Base-by-base conservation (phyloP, 2,888 invertebrate genomes). In the Diploptera punctata region DNA sequence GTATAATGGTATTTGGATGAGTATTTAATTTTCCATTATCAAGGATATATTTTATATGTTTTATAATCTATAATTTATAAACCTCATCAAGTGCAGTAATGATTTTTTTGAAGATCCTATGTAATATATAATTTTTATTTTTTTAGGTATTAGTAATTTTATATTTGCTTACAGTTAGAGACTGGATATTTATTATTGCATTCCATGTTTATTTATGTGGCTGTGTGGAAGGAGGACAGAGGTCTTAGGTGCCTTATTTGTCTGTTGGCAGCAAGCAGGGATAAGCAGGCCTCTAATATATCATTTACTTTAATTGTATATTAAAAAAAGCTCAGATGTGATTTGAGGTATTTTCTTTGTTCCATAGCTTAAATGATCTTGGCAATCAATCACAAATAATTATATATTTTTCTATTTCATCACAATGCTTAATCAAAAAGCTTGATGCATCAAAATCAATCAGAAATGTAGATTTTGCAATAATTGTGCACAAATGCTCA, bases 131-230 rank as follows among this genome's bases (percentile, higher is more conserved):
- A 38, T 38, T 38, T 9, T 52, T 29, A 24, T 26, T 60, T 54
- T 24, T 47, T 33, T 70, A 62, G 62, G 54, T 72, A 68, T 61
- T 72, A 67, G 57, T 68, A 61, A 67, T 72, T 72, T 72, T 72
- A 57, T 72, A 72, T 68, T n/a, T 68, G 68, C 68, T 72, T 72
- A 60, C 67, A 29, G 18, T 69, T 19, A 33, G 31, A 71, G 71
- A 71, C 71, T 71, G 71, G 71, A 33, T 62, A 47, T 49, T 71
- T 65, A 65, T 68, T 52, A 71, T 62, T 33, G 52, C 68, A 68
- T 68, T 68, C 68, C 68, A 57, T 52, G 38, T 33, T 43, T 43
- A 38, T 29, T 57, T 43, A n/a, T n/a, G 33, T 49, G 68, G 68
- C 68, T 68, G 68, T 68, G 68, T 52, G 54, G 57, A 57, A 29